Base-by-base conservation (phyloP, 2,113 vertebrate genomes). In the Xenus cinereus region DNA sequence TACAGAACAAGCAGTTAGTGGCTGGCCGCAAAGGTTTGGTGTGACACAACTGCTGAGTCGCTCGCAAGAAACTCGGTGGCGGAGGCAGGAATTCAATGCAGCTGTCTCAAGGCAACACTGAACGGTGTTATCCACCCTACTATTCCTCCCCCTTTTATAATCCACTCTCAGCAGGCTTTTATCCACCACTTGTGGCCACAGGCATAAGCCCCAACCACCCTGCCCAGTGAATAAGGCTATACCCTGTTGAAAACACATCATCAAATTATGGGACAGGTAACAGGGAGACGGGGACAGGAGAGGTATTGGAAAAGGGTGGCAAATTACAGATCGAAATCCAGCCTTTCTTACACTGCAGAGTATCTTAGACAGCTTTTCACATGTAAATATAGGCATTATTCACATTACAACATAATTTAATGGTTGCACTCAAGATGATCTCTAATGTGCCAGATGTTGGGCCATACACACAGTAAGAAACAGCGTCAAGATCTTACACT, bases 1-100 rank as follows among this genome's bases (percentile, higher is more conserved):
- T 1, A n/a, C 10, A 67, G 41, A 37, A 59, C 15, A 67, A 0
- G 5, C 30, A 3, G 26, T 10, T 14, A 63, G 21, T 2, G 14
- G 27, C 53, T 26, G 26, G 43, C 54, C 59, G 46, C 64, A 87
- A 56, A 82, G 63, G 27, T 60, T 68, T 79, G 28, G n/a, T 66
- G 33, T 24, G 53, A 93, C 35, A 57, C 33, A 87, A 64, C 7
- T 5, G 2, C 48, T 62, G 28, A 11, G 23, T 37, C 50, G 50
- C 63, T 45, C 32, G 17, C 14, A 50, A 73, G n/a, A 59, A 87
- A 80, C 14, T 67, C 13, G 1, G 26, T 22, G 26, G 21, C 4
- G 45, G 72, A 76, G 57, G 43, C 59, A 94, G 39, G 43, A 93
- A 64, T 64, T 64, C 62, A 83, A 74, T 0, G 1, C 21, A 62